Conservation (phyloP, 2,888 invertebrate species). For the Priocnemis perturbator region DNA sequence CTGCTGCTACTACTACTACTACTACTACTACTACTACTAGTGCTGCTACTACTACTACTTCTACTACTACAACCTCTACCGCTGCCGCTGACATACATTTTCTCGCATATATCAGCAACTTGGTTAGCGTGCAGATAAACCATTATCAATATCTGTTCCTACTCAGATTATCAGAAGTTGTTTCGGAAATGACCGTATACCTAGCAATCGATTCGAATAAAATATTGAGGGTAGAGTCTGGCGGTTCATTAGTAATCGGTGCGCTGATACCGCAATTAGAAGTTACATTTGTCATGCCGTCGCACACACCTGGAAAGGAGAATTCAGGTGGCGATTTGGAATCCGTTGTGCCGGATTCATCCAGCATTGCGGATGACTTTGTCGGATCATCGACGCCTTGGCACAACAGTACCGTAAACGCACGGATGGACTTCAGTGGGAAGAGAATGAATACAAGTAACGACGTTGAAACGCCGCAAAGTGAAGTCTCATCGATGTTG, state of each 20-base stretch:
- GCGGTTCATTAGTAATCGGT: conserved; percentile 82
- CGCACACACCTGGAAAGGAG: conserved; percentile 89
- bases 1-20: too few species aligned
- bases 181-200: conserved; percentile 88
- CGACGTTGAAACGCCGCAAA: conserved; percentile 70
- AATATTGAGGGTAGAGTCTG: conserved; percentile 79
- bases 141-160: conserved; percentile 95
- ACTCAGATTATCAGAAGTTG: conserved; percentile 87
- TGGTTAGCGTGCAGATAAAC: conserved; percentile 93
- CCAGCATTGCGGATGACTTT: conserved; percentile 87
- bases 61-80: too few species aligned
- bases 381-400: conserved; percentile 57
- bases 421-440: conserved; percentile 63
- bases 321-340: conserved; percentile 90
- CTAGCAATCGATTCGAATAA: conserved; percentile 86
- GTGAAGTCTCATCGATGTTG: conserved; percentile 72
- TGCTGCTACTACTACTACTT: too few species aligned
- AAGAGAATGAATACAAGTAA: conserved; percentile 69
- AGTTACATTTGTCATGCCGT: conserved; percentile 91
- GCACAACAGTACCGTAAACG: conserved; percentile 54
- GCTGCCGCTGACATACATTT: conserved; percentile 83
- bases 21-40: too few species aligned
- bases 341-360: conserved; percentile 90
- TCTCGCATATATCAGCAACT: conserved; percentile 87
- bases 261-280: conserved; percentile 91